Percentiles rank a stretch among this genome's conserved stretches.
phyloP scores from a whole-genome alignment of 2,113 vertebrate species.

The Atlantisia rogersi region DNA sequence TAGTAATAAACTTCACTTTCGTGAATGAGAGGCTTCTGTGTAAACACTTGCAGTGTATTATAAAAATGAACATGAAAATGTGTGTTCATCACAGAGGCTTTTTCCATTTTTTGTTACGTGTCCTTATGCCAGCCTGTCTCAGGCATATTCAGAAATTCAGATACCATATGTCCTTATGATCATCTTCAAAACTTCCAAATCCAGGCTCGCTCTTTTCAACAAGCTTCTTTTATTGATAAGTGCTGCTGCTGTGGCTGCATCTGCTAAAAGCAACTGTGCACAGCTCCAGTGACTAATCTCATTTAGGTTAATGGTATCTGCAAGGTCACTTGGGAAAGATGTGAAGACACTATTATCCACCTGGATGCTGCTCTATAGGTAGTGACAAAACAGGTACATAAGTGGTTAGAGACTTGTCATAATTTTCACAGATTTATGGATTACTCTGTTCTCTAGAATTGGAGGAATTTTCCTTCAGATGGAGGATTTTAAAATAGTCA shows the following conservation, averaged over 20 bases:
- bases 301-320: conserved; percentile 7
- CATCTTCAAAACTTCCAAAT: conserved; percentile 32
- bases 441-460: not conserved
- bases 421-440: not conserved
- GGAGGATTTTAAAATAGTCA: not conserved
- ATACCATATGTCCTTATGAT: conserved; percentile 55
- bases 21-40: conserved; percentile 51
- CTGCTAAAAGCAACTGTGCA: conserved; percentile 14
- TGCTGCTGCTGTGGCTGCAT: conserved; percentile 49
- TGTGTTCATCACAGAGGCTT: conserved; percentile 22
- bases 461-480: not conserved
- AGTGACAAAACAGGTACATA: not conserved
- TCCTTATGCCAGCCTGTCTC: conserved; percentile 50
- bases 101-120: not conserved
- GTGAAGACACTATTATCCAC: not conserved
- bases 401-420: not conserved
- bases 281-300: conserved; percentile 28
- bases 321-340: conserved; percentile 43
- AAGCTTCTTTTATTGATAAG: conserved; percentile 22
- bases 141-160: conserved; percentile 47
- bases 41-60: conserved; percentile 53
- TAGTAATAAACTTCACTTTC: conserved; percentile 28
- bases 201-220: not conserved
- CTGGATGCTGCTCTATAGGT: not conserved
- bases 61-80: conserved; percentile 35